Conservation (phyloP, 2,797 vertebrate genomes). For the Cryptoprocta ferox region DNA sequence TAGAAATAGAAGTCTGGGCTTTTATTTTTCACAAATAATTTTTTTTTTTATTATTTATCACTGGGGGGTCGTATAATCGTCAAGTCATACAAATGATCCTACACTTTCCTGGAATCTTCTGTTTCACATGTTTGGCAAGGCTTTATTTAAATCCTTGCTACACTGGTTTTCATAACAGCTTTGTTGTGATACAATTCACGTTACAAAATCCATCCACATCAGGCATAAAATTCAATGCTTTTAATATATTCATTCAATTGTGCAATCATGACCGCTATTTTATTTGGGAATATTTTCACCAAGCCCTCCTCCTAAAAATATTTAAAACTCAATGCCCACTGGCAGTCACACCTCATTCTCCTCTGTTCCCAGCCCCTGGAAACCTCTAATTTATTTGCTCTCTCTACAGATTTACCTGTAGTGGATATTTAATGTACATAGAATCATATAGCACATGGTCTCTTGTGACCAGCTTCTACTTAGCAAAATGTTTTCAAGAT, state of each 20-base stretch:
- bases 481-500: background rate
- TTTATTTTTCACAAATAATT: background rate
- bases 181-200: background rate
- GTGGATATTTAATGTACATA: background rate
- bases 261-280: background rate
- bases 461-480: background rate
- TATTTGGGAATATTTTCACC: background rate
- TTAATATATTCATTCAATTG: background rate
- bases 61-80: background rate
- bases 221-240: background rate
- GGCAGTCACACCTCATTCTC: background rate
- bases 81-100: background rate
- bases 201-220: background rate
- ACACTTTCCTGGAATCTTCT: background rate
- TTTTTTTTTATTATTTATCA: background rate
- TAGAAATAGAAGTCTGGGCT: background rate
- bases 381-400: background rate
- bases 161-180: background rate
- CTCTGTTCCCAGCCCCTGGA: background rate
- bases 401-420: background rate
- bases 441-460: background rate
- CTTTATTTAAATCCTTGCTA: background rate
- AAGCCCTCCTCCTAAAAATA: accelerated
- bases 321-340: background rate
- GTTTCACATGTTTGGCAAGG: background rate